Conservation (phyloP, 2,797 vertebrate genomes). For the Euphonia xanthogaster region DNA sequence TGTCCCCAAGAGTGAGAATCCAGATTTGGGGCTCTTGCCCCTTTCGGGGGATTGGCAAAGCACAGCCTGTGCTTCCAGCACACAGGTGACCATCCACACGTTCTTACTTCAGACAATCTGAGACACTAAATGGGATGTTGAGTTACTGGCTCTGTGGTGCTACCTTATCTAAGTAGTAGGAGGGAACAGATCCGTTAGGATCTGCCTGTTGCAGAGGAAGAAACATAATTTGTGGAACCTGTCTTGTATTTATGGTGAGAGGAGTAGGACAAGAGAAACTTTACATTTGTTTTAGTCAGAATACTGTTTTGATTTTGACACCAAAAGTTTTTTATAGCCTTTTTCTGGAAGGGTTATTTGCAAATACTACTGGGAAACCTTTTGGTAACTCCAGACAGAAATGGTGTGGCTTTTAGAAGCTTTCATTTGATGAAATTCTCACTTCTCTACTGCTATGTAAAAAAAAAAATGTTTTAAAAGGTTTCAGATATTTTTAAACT, state of each 20-base stretch:
- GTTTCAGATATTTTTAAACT: not conserved
- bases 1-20: not conserved
- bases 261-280: not conserved
- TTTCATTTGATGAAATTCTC: not conserved
- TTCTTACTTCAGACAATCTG: not conserved
- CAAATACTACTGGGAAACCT: not conserved
- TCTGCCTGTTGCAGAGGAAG: not conserved
- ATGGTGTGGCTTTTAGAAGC: not conserved
- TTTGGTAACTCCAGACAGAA: not conserved
- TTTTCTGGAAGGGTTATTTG: not conserved
- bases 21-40: not conserved
- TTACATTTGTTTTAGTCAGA: not conserved
- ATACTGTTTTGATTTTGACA: not conserved
- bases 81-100: fast-evolving
- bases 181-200: not conserved
- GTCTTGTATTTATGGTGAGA: not conserved
- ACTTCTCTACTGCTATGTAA: not conserved
- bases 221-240: not conserved
- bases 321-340: not conserved
- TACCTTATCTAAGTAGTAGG: not conserved
- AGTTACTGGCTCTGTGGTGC: not conserved
- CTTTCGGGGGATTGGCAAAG: not conserved
- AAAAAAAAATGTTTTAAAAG: not conserved
- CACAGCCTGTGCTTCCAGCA: not conserved
- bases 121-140: not conserved